Evolutionary conservation across 1,140 invertebrate species (phyloP).

Genomic region (Musca vetustissima): DNA sequence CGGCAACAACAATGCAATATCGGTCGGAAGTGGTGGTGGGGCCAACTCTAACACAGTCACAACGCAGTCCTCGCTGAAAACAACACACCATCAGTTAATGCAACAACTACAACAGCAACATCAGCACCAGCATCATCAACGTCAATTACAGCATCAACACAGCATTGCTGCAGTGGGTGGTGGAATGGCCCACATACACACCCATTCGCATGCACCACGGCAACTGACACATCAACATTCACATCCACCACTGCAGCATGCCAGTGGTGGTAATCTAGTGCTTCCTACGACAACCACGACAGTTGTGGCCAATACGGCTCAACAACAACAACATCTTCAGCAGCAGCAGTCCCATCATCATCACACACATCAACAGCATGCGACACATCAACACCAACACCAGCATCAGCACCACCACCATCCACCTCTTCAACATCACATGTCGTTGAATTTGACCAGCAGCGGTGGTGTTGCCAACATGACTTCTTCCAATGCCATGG

Average conservation of each 20-base stretch:
- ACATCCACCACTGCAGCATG: slow-evolving; percentile 51
- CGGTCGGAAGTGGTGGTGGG: not conserved
- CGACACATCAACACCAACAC: slow-evolving; percentile 36
- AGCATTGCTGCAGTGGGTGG: not conserved
- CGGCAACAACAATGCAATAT: not conserved
- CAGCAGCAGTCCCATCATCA: slow-evolving; percentile 34
- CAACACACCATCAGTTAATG: slow-evolving; percentile 29
- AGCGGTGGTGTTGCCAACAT: slow-evolving; percentile 10
- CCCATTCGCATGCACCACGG: slow-evolving; percentile 23
- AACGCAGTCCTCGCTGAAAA: slow-evolving; percentile 3
- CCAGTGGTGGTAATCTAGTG: slow-evolving; percentile 31
- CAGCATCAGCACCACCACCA: slow-evolving; percentile 39
- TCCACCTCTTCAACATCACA: slow-evolving; percentile 31
- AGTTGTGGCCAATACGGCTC: not conserved
- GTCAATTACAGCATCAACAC: slow-evolving; percentile 24
- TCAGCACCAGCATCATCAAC: slow-evolving; percentile 35
- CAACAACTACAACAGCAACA: slow-evolving; percentile 34
- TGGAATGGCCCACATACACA: slow-evolving; percentile 19
- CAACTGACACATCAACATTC: slow-evolving; percentile 28
- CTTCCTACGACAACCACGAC: slow-evolving; percentile 28
- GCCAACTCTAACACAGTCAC: slow-evolving; percentile 32
- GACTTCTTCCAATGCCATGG: not conserved
- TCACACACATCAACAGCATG: slow-evolving; percentile 27
- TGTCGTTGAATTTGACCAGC: not conserved
- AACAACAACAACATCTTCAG: slow-evolving; percentile 15